Conservation (phyloP, 1,140 invertebrate genomes). For the Tenebrio molitor region DNA sequence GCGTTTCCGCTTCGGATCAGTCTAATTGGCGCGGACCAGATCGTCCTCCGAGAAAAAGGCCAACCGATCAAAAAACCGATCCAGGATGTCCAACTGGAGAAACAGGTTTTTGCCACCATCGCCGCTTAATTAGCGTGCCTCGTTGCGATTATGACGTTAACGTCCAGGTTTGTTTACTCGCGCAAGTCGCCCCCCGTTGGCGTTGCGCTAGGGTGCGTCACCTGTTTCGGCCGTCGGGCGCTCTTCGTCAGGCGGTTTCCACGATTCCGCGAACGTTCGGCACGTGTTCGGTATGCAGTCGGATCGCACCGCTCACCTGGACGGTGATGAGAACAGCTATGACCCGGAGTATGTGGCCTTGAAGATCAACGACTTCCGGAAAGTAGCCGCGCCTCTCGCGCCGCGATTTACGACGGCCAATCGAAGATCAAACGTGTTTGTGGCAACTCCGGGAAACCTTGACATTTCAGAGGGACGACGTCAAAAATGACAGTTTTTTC, state of each 20-base stretch:
- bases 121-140: background rate
- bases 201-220: no score
- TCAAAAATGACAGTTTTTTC: slow-evolving; percentile 27
- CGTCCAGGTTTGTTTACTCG: no score
- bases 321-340: slow-evolving; percentile 42
- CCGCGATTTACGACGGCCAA: slow-evolving; percentile 32
- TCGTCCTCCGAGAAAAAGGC: background rate
- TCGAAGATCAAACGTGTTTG: slow-evolving; percentile 31
- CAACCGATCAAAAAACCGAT: slow-evolving; percentile 3
- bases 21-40: background rate
- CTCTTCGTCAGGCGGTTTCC: no score
- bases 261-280: no score
- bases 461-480: slow-evolving; percentile 11
- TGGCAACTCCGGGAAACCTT: slow-evolving; percentile 14
- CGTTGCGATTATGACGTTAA: no score
- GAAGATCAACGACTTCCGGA: slow-evolving; percentile 50
- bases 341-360: slow-evolving; percentile 50
- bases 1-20: slow-evolving; percentile 19
- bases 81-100: slow-evolving; percentile 11
- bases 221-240: no score
- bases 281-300: slow-evolving; percentile 23
- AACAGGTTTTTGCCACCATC: background rate
- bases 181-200: no score
- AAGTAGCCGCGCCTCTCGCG: slow-evolving; percentile 49
- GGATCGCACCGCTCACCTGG: slow-evolving; percentile 37